phyloP scores from a whole-genome alignment of 2,797 vertebrate species.

The Masticophis lateralis region DNA sequence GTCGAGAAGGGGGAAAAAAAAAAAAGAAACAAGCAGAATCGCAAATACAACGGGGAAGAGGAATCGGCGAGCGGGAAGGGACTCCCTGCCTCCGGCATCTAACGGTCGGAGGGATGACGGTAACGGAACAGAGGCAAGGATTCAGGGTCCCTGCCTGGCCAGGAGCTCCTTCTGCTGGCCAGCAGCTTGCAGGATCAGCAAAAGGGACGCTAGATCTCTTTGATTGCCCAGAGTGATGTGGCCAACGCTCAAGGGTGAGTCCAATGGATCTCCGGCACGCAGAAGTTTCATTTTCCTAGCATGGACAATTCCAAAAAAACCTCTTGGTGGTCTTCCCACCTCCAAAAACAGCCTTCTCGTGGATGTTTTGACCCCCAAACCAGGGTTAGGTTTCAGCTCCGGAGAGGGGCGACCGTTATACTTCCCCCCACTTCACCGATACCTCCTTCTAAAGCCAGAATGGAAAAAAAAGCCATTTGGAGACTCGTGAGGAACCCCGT shows the following conservation, averaged over 20 bases:
- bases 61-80: neutral
- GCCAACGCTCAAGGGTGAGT: neutral
- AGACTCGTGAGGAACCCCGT: slow-evolving; percentile 20
- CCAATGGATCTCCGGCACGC: neutral
- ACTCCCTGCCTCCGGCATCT: neutral
- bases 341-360: neutral
- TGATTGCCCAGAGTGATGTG: neutral
- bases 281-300: neutral
- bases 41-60: neutral
- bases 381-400: neutral
- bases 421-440: neutral
- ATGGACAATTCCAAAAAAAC: neutral
- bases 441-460: neutral
- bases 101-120: neutral
- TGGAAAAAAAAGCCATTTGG: slow-evolving; percentile 2
- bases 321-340: neutral
- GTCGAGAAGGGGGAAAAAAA: neutral
- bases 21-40: neutral
- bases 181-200: neutral
- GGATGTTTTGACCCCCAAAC: neutral
- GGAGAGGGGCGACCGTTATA: neutral
- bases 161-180: neutral
- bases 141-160: neutral
- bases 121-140: neutral
- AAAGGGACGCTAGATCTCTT: neutral